Evolutionary conservation across 2,797 vertebrate genomes (phyloP).

Genomic region (Coilia nasus): DNA sequence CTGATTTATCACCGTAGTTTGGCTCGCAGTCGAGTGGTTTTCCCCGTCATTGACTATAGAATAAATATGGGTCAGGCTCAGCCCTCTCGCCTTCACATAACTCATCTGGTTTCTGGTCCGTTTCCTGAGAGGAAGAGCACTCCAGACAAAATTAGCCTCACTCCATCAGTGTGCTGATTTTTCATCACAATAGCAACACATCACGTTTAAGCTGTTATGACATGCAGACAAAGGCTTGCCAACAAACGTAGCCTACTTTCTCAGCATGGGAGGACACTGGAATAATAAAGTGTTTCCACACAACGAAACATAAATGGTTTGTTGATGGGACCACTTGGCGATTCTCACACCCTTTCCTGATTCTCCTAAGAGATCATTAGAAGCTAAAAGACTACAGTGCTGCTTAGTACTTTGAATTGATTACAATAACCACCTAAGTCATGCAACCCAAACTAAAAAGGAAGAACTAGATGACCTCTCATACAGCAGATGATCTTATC

Average conservation of each 20-base stretch:
- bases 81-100: slow-evolving; percentile 19
- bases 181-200: slow-evolving; percentile 40
- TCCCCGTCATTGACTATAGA: background rate
- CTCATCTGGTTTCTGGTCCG: slow-evolving; percentile 37
- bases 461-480: background rate
- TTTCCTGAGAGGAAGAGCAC: slow-evolving; percentile 48
- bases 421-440: too few relatives aligned
- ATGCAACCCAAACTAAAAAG: background rate
- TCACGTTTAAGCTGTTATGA: background rate
- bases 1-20: slow-evolving; percentile 4
- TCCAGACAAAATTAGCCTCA: slow-evolving; percentile 63
- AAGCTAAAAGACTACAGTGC: background rate
- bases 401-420: background rate
- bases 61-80: background rate
- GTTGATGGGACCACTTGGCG: background rate
- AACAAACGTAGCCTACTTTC: background rate
- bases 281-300: background rate
- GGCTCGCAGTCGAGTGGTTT: background rate
- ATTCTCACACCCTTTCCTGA: background rate
- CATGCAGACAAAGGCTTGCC: background rate
- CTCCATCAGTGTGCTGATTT: slow-evolving; percentile 56
- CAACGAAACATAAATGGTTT: background rate
- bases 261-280: background rate
- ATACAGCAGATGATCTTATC: background rate
- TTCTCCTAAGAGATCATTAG: background rate